Conservation (phyloP, 2,888 invertebrate genomes). For the Cerastis rubricosa region DNA sequence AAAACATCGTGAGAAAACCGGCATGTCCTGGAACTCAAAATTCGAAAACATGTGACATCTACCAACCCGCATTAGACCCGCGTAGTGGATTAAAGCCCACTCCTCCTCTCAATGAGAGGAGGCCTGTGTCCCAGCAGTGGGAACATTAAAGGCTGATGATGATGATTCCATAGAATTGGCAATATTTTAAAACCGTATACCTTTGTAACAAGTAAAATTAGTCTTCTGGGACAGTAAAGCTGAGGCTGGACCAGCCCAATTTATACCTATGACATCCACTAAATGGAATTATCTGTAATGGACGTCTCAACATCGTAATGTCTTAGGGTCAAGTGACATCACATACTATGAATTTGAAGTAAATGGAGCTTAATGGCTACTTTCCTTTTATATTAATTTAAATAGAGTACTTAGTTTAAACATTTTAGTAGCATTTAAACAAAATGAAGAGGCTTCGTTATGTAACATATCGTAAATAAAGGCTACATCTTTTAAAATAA, state of each 20-base stretch:
- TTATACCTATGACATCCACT: constrained; percentile 36
- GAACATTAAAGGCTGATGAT: too few species aligned
- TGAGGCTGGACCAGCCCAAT: constrained; percentile 13
- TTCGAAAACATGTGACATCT: too few species aligned
- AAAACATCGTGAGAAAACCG: too few species aligned
- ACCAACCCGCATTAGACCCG: too few species aligned
- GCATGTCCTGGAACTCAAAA: too few species aligned
- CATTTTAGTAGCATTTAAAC: not conserved
- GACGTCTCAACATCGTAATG: constrained; percentile 39
- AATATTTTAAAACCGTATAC: not conserved
- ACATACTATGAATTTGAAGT: constrained; percentile 31
- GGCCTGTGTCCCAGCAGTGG: too few species aligned
- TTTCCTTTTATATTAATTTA: not conserved
- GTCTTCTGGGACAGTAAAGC: not conserved
- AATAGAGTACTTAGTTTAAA: not conserved
- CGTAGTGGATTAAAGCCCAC: too few species aligned
- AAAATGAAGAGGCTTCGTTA: not conserved
- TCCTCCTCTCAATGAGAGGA: too few species aligned
- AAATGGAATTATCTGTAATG: constrained; percentile 51
- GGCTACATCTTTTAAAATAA: not conserved
- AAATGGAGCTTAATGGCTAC: constrained; percentile 24
- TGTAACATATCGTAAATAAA: not conserved
- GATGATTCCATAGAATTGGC: not conserved
- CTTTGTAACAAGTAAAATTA: not conserved
- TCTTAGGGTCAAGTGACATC: constrained; percentile 22